Evolutionary conservation across 37 sponge, comb jelly and placozoan genomes (phyloP).

Genomic region (Cliona cf. orientalis): DNA sequence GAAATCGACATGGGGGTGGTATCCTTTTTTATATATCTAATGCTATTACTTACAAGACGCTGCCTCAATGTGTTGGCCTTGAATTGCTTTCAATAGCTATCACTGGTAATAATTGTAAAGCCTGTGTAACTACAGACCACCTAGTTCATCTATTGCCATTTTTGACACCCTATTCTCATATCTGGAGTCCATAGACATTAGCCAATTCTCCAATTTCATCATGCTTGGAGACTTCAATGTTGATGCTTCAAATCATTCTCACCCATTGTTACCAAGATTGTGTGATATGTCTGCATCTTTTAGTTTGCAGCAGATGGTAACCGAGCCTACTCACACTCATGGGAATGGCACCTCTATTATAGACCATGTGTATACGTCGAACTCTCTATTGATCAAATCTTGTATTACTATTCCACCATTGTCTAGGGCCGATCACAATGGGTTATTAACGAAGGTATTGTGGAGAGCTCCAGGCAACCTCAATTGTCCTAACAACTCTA

Average conservation of each 20-base stretch:
- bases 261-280: background rate
- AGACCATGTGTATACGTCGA: background rate
- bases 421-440: background rate
- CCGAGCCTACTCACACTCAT: background rate
- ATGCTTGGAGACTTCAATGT: background rate
- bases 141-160: background rate
- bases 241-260: background rate
- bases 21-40: background rate
- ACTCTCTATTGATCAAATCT: background rate
- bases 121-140: conserved; percentile 4
- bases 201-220: background rate
- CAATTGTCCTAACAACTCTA: too few relatives aligned
- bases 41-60: background rate
- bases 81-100: background rate
- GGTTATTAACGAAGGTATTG: too few relatives aligned
- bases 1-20: background rate
- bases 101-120: too few relatives aligned
- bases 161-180: background rate
- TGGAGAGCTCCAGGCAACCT: too few relatives aligned
- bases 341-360: background rate
- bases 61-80: background rate
- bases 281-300: background rate
- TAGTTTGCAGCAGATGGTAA: background rate
- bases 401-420: background rate
- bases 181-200: background rate